Percentiles rank a stretch among this genome's conserved stretches.
phyloP scores from a whole-genome alignment of 1,140 invertebrate genomes.

The Microplitis demolitor region DNA sequence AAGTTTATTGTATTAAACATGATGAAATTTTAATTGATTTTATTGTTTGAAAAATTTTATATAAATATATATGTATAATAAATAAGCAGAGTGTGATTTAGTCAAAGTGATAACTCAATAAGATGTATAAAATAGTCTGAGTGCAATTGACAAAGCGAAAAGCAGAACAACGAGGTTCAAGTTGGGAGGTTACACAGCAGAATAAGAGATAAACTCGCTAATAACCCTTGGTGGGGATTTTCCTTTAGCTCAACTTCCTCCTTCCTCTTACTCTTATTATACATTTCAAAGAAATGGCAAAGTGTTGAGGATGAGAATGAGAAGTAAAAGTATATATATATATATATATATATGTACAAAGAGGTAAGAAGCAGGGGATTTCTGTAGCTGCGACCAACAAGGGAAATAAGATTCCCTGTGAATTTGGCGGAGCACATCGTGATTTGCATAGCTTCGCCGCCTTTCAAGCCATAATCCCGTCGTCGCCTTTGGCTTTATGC shows the following conservation, averaged over 20 bases:
- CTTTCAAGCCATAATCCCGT: slow-evolving; percentile 17
- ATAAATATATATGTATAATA: not conserved
- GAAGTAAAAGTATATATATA: too few relatives aligned
- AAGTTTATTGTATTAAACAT: too few relatives aligned
- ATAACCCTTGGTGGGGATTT: slow-evolving; percentile 6
- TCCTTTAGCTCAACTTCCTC: too few relatives aligned
- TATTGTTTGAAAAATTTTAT: not conserved
- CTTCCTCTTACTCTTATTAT: not conserved
- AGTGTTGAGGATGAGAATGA: not conserved
- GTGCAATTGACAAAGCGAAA: not conserved
- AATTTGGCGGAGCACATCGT: slow-evolving; percentile 18
- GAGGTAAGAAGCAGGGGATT: not conserved
- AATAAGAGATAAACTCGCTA: not conserved
- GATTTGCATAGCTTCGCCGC: slow-evolving; percentile 15
- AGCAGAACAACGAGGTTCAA: not conserved
- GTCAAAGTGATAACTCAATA: not conserved
- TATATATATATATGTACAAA: too few relatives aligned
- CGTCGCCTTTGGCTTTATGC: slow-evolving; percentile 19
- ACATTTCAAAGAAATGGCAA: slow-evolving; percentile 11
- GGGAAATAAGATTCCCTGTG: slow-evolving; percentile 17
- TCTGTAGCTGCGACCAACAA: slow-evolving; percentile 9
- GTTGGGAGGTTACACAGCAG: not conserved
- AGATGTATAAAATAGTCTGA: not conserved
- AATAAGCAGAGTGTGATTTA: not conserved
- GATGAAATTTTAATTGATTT: too few relatives aligned